Evolutionary conservation across 2,888 invertebrate species (phyloP).

Genomic region (Thera britannica): DNA sequence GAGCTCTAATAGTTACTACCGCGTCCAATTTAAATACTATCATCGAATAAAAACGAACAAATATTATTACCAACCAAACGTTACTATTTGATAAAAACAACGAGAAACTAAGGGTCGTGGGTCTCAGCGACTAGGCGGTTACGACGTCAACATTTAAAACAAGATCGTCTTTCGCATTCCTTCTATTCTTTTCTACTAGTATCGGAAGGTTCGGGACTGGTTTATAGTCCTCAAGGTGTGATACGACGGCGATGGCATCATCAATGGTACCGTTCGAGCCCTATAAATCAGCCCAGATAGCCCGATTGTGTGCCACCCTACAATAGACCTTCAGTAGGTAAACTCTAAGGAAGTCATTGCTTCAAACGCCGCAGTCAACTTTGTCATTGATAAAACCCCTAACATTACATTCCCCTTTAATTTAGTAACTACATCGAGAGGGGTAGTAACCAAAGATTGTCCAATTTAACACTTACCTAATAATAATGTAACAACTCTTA

Average conservation of each 20-base stretch:
- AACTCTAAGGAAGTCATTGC: conserved; percentile 58
- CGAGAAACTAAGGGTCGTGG: conserved; percentile 74
- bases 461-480: conserved; percentile 85
- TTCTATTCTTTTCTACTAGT: conserved; percentile 44
- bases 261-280: conserved; percentile 60
- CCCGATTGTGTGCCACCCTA: conserved; percentile 61
- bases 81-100: conserved; percentile 74
- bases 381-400: conserved; percentile 85
- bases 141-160: conserved; percentile 60
- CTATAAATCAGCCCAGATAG: conserved; percentile 72
- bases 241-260: conserved; percentile 31
- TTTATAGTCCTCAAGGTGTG: conserved; percentile 71
- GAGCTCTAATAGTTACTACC: conserved; percentile 82
- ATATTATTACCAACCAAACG: conserved; percentile 76
- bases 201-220: conserved; percentile 57
- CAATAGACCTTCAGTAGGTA: conserved; percentile 57
- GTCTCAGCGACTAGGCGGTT: conserved; percentile 85
- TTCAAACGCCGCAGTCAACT: conserved; percentile 79
- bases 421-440: conserved; percentile 76
- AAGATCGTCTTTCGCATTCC: conserved; percentile 56
- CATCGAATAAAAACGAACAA: conserved; percentile 80
- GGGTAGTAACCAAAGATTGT: conserved; percentile 85
- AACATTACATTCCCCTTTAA: conserved; percentile 81
- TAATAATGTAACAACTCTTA: conserved; percentile 85
- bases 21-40: conserved; percentile 74